Evolutionary conservation across 2,113 vertebrate genomes (phyloP), one percentile per base, ranked within the genome.

Genomic region (Fulica atra): DNA sequence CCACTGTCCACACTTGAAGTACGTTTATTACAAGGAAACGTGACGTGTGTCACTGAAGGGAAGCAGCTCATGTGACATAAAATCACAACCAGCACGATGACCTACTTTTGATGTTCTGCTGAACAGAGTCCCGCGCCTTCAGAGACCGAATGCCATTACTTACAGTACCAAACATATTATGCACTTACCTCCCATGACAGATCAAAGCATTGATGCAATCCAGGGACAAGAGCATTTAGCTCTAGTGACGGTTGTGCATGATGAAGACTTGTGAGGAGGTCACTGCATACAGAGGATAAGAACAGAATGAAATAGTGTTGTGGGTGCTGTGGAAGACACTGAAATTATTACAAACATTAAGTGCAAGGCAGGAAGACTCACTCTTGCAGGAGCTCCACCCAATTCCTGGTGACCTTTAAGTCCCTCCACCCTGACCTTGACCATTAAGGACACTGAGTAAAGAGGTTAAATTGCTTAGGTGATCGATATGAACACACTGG

Each of bases 31-130:
- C 59, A 38, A 44, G 48, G 73, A 48, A 79, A 85, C 0, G 14
- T 46, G 72, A 78, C 74, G 73, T 21, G 33, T 13, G 5, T 33
- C 24, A 26, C 51, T 10, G 57, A 81, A 66, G 63, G 60, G 70
- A 79, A 76, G 65, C 13, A 83, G 73, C 72, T 95, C 81, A 68
- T 46, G 69, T 60, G 85, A 57, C 76, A 46, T 31, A 86, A 84
- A 92, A 86, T n/a, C 57, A 81, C 42, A 94, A 48, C 13, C 51
- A 86, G 73, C 79, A 57, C 3, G 13, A 51, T 72, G 90, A 65
- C 80, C 91, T 81, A 44, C 69, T 91, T 71, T 46, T 61, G 69
- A 63, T 57, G 74, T 57, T 83, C 86, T 77, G 87, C 61, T 84
- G 64, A 66, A 92, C 0, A 1, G 42, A 60, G 44, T 35, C 90